Conservation (phyloP, 2,113 vertebrate genomes). For the Pseudorhombus dupliciocellatus region DNA sequence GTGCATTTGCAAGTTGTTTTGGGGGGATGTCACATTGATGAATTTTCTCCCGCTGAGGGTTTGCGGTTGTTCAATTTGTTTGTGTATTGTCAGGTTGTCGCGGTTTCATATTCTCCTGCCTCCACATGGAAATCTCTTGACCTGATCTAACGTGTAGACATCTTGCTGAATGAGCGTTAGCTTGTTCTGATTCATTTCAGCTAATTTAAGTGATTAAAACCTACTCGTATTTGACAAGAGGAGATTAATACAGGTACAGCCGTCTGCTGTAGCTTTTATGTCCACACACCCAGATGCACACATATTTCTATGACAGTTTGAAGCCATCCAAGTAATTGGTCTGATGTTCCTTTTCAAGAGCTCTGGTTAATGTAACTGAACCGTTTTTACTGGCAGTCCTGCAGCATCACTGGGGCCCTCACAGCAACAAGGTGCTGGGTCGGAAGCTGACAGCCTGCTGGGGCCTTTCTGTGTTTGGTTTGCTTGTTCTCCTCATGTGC, state of each 20-base stretch:
- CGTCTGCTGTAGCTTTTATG: too few species aligned
- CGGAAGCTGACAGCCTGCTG: too few species aligned
- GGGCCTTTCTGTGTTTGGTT: too few species aligned
- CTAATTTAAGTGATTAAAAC: background rate
- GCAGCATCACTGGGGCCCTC: too few species aligned
- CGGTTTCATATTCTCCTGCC: background rate
- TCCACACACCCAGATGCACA: background rate
- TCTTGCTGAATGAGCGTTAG: too few species aligned
- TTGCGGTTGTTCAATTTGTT: background rate
- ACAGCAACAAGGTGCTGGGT: too few species aligned
- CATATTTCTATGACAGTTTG: background rate
- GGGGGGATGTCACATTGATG: background rate
- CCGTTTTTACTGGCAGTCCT: too few species aligned
- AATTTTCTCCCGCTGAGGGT: background rate
- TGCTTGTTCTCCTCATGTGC: too few species aligned
- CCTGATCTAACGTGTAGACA: background rate
- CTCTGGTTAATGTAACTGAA: too few species aligned
- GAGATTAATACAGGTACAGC: too few species aligned
- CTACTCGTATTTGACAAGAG: background rate
- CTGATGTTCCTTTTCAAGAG: too few species aligned
- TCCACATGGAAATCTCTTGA: background rate
- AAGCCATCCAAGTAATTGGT: background rate
- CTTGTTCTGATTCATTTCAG: too few species aligned
- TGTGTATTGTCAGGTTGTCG: background rate
- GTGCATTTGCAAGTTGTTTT: background rate